Evolutionary conservation across 2,888 invertebrate species (phyloP).

Genomic region (Zeuzera pyrina): DNA sequence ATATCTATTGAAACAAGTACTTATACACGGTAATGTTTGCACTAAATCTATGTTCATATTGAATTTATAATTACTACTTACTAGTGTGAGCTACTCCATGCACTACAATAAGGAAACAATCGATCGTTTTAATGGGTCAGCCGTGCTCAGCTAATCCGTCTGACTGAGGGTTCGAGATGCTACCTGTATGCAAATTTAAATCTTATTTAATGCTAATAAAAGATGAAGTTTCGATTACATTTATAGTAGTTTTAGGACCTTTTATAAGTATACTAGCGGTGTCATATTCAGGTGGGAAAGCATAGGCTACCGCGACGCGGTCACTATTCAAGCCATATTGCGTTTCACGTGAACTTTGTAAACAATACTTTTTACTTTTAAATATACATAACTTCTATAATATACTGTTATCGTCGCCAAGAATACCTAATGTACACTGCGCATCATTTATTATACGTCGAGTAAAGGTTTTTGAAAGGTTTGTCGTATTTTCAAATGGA

Average conservation of each 20-base stretch:
- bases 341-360: slow-evolving; percentile 56
- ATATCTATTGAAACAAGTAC: too few species aligned
- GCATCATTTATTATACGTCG: too few species aligned
- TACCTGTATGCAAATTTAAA: slow-evolving; percentile 26
- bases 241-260: slow-evolving; percentile 33
- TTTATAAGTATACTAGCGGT: slow-evolving; percentile 38
- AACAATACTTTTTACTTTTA: slow-evolving; percentile 31
- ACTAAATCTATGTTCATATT: slow-evolving; percentile 21
- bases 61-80: slow-evolving; percentile 43
- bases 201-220: slow-evolving; percentile 37
- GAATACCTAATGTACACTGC: not conserved
- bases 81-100: slow-evolving; percentile 34
- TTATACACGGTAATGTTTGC: too few species aligned
- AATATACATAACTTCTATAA: not conserved
- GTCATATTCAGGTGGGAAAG: slow-evolving; percentile 71
- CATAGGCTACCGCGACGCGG: slow-evolving; percentile 68
- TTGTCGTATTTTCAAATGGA: not conserved
- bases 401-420: not conserved
- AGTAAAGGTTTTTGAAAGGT: not conserved
- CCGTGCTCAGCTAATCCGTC: slow-evolving; percentile 65
- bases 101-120: slow-evolving; percentile 69
- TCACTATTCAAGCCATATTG: slow-evolving; percentile 58
- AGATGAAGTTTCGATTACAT: slow-evolving; percentile 32
- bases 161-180: slow-evolving; percentile 39
- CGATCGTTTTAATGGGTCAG: slow-evolving; percentile 72